Evolutionary conservation across 2,888 invertebrate species (phyloP).

Genomic region (Gonocerus acuteangulatus): DNA sequence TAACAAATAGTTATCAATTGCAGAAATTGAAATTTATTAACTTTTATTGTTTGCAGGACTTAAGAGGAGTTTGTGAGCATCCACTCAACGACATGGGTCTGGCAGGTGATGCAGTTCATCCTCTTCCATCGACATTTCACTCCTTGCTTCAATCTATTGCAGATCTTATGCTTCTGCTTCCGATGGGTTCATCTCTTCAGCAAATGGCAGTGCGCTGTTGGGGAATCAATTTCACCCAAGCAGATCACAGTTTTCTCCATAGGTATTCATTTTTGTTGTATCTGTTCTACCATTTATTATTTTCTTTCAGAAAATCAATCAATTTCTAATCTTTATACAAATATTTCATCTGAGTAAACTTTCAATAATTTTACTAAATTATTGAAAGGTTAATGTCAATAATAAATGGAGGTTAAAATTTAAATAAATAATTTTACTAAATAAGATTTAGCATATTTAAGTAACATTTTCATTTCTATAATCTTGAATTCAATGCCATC

Average conservation of each 20-base stretch:
- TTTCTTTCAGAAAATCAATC: too few relatives aligned
- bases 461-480: too few relatives aligned
- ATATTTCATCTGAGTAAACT: not conserved
- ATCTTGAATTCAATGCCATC: too few relatives aligned
- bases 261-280: conserved; percentile 40
- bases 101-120: conserved; percentile 50
- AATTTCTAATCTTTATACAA: not conserved
- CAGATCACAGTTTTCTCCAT: conserved; percentile 87
- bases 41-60: conserved; percentile 44
- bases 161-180: conserved; percentile 80
- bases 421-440: too few relatives aligned
- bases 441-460: too few relatives aligned
- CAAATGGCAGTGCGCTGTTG: conserved; percentile 90
- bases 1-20: too few relatives aligned
- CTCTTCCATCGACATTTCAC: conserved; percentile 66
- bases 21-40: not conserved
- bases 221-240: conserved; percentile 79
- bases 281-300: too few relatives aligned
- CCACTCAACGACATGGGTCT: conserved; percentile 71
- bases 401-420: too few relatives aligned
- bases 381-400: too few relatives aligned
- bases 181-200: conserved; percentile 77
- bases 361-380: too few relatives aligned
- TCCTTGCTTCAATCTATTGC: conserved; percentile 82
- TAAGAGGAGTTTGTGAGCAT: conserved; percentile 60